Evolutionary conservation across 2,797 vertebrate genomes (phyloP).

Genomic region (Enteromius mattozi): DNA sequence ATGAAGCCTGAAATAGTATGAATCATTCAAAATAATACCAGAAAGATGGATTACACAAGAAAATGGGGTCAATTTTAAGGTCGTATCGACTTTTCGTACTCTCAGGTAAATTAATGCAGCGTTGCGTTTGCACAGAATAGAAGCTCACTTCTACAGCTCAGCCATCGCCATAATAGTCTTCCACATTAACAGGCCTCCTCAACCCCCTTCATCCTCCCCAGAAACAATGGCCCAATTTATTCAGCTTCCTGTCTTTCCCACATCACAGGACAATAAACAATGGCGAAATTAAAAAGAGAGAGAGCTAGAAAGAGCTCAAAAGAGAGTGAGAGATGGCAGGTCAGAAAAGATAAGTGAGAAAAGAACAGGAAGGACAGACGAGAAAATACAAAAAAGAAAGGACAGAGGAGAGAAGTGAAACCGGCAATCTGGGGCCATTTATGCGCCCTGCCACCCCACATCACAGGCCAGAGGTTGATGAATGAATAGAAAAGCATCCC

Average conservation of each 20-base stretch:
- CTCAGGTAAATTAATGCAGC: neutral
- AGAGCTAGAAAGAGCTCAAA: conserved; percentile 28
- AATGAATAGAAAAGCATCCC: conserved; percentile 69
- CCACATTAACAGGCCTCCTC: conserved; percentile 18
- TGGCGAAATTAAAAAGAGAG: conserved; percentile 42
- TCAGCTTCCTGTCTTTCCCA: conserved; percentile 56
- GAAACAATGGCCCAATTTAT: conserved; percentile 49
- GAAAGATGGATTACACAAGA: neutral
- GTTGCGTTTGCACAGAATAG: neutral
- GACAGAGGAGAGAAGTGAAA: conserved; percentile 34
- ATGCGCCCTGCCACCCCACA: conserved; percentile 69
- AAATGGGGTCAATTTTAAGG: neutral
- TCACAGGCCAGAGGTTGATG: conserved; percentile 69
- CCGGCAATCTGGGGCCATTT: conserved; percentile 63
- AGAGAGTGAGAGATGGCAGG: conserved; percentile 23
- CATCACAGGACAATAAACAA: conserved; percentile 66
- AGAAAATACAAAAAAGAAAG: conserved; percentile 14
- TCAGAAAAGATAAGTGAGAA: conserved; percentile 35
- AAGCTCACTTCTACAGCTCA: conserved; percentile 1
- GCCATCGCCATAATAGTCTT: conserved; percentile 10
- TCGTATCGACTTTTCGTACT: neutral
- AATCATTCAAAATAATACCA: neutral
- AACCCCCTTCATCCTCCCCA: conserved; percentile 20
- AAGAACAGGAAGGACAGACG: conserved; percentile 13
- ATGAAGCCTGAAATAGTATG: neutral